Base-by-base conservation (phyloP, 2,888 invertebrate species). In the Acanthoscelides obtectus region DNA sequence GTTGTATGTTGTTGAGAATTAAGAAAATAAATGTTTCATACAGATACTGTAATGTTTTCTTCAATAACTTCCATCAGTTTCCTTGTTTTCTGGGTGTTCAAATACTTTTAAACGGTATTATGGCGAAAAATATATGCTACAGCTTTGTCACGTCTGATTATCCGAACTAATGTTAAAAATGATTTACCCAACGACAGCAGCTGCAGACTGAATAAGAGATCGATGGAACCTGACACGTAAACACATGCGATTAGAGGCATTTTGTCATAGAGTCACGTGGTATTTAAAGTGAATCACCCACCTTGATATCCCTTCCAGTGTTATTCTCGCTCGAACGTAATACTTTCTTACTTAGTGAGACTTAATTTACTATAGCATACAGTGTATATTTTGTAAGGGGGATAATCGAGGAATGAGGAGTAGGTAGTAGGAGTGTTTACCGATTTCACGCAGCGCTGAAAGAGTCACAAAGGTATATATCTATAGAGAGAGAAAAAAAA, bases 301-400 rank as follows among this genome's bases (percentile, higher is more conserved):
- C 17, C 45, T 45, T 45, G 45, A 12, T 45, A 45, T 45, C 45
- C 17, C 45, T 45, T 45, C 45, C 45, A 45, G 45, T n/a, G n/a
- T 63, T 67, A 67, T 67, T 71, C 69, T 71, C 67, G 69, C 71
- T 66, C 45, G 45, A 45, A 45, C 45, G 17, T 45, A 45, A 45
- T 45, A 45, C 45, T 80, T 81, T 80, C 79, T 75, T 80, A 81
- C 77, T 79, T 80, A 81, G 79, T 72, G 72, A 73, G 74, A 72
- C 76, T 72, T 76, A 76, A 72, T 74, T 74, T 74, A 75, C 81
- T 81, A 77, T 45, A 45, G 45, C 45, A 45, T 45, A 45, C 45
- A 45, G 45, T 45, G 45, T 45, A 45, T 45, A 45, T 45, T 45
- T 45, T 45, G 3, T 45, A 45, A n/a, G 3, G 45, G 45, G 45